Conservation (phyloP, 2,797 vertebrate genomes). For the Coreius guichenoti region DNA sequence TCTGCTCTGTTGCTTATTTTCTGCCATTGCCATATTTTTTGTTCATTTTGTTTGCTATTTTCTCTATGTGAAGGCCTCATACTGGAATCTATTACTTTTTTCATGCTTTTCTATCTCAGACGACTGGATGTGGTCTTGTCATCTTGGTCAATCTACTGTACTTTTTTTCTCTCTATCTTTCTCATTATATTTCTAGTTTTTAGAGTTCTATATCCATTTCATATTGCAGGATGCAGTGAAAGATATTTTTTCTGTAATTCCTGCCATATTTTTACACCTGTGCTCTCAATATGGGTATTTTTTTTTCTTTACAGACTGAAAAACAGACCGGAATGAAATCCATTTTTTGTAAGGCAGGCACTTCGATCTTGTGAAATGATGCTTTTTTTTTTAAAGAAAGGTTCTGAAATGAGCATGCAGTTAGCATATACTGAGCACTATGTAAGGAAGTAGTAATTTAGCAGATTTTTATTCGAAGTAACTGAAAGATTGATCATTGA, state of each 20-base stretch:
- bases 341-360: neutral
- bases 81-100: neutral
- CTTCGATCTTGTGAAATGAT: neutral
- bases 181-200: slow-evolving; percentile 16
- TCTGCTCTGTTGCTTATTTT: neutral
- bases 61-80: slow-evolving; percentile 2
- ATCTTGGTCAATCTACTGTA: slow-evolving; percentile 10
- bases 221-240: neutral
- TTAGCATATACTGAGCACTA: neutral
- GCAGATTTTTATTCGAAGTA: neutral
- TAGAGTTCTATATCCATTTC: slow-evolving; percentile 1
- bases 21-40: neutral
- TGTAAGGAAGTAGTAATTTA: neutral
- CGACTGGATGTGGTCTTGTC: slow-evolving; percentile 15
- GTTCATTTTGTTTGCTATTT: slow-evolving; percentile 2
- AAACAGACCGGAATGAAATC: neutral
- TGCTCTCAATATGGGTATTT: neutral
- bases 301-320: slow-evolving; percentile 9
- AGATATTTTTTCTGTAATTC: neutral
- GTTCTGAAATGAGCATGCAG: neutral
- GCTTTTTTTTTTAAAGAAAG: neutral
- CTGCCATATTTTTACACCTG: neutral
- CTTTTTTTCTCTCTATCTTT: slow-evolving; percentile 1
- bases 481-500: neutral
- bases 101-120: slow-evolving; percentile 16